Conservation (phyloP, 2,888 invertebrate species). For the Conchocele bisecta region DNA sequence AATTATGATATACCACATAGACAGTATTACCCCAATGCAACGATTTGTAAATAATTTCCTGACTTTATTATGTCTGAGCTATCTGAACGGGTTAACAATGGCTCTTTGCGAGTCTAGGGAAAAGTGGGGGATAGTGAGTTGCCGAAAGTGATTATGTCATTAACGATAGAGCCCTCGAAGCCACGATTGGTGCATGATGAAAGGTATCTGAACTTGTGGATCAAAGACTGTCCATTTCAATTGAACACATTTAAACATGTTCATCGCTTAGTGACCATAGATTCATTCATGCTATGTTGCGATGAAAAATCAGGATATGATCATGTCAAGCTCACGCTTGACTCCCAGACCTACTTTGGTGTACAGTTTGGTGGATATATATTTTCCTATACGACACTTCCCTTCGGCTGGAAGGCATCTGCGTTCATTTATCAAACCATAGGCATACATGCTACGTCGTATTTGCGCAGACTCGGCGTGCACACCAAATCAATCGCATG, state of each 20-base stretch:
- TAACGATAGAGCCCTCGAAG: conserved; percentile 32
- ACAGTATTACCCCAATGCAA: conserved; percentile 16
- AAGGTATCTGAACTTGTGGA: conserved; percentile 36
- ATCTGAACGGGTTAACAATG: conserved; percentile 13
- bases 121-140: conserved; percentile 16
- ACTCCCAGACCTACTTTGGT: conserved; percentile 20
- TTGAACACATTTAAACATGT: conserved; percentile 34
- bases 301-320: conserved; percentile 47
- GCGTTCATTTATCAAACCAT: conserved; percentile 28
- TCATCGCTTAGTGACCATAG: conserved; percentile 13
- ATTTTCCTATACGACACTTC: conserved; percentile 21
- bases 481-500: conserved; percentile 1
- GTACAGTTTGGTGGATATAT: conserved; percentile 29
- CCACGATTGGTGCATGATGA: conserved; percentile 38
- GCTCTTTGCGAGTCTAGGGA: conserved; percentile 11
- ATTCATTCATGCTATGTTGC: conserved; percentile 12
- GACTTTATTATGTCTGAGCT: conserved; percentile 24
- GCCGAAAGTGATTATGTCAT: conserved; percentile 17
- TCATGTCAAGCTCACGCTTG: conserved; percentile 1
- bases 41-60: conserved; percentile 5
- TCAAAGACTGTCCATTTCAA: conserved; percentile 23
- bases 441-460: conserved; percentile 3
- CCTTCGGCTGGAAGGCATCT: conserved; percentile 26
- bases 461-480: background rate
- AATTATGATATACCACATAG: conserved; percentile 20